A percentile compares a stretch with the other conserved stretches of the same genome.
phyloP scores from a whole-genome alignment of 2,113 vertebrate genomes.

The Ramphastos sulfuratus region DNA sequence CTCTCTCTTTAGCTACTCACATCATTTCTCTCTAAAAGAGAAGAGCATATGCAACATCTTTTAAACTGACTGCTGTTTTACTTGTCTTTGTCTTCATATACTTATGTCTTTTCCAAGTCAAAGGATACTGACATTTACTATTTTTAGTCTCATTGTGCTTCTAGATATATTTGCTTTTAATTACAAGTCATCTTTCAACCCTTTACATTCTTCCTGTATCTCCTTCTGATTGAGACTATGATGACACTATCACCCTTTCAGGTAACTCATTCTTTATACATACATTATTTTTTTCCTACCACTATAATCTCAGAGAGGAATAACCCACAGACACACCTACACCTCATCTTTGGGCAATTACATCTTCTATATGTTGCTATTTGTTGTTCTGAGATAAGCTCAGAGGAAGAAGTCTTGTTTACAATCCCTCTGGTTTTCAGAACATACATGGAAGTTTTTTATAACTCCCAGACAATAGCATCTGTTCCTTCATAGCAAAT shows the following conservation, averaged over 20 bases:
- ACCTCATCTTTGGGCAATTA: not conserved
- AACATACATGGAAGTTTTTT: not conserved
- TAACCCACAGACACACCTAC: not conserved
- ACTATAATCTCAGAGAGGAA: not conserved
- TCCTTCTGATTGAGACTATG: not conserved
- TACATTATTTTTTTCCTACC: not conserved
- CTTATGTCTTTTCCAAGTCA: not conserved
- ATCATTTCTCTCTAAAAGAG: not conserved
- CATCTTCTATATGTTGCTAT: not conserved
- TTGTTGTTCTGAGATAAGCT: not conserved
- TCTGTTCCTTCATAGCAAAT: not conserved
- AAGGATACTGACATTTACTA: not conserved
- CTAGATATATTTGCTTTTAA: not conserved
- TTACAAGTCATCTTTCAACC: not conserved
- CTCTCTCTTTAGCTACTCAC: not conserved
- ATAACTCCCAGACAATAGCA: not conserved
- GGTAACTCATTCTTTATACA: not conserved
- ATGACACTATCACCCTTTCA: not conserved
- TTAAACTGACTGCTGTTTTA: not conserved
- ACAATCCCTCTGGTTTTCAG: not conserved
- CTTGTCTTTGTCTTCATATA: not conserved
- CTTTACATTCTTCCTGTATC: not conserved
- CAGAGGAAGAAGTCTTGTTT: not conserved
- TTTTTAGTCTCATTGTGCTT: not conserved
- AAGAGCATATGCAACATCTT: not conserved